phyloP scores from a whole-genome alignment of 2,797 vertebrate species.

The Ctenopoma kingsleyae region DNA sequence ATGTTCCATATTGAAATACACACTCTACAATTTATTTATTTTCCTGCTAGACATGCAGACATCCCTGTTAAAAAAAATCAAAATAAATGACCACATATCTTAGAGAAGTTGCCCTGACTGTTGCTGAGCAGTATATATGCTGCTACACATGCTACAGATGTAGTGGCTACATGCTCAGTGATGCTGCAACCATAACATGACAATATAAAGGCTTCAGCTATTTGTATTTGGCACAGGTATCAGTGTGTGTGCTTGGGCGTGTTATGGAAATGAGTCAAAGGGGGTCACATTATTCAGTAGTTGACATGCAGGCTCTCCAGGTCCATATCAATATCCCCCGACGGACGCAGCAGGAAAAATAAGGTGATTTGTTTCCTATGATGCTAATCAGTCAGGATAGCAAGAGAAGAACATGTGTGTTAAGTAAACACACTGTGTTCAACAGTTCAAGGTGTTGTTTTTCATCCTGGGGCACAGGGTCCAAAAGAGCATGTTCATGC shows the following conservation, averaged over 20 bases:
- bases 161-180: background rate
- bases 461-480: slow-evolving; percentile 24
- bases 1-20: no score
- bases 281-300: slow-evolving; percentile 75
- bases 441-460: slow-evolving; percentile 43
- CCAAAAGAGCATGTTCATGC: slow-evolving; percentile 4
- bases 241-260: slow-evolving; percentile 10
- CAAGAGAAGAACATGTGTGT: slow-evolving; percentile 19
- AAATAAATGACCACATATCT: background rate
- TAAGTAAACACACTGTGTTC: slow-evolving; percentile 40
- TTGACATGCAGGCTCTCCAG: slow-evolving; percentile 69
- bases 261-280: slow-evolving; percentile 65
- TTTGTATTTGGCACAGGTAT: slow-evolving; percentile 48
- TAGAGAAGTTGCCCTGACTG: background rate
- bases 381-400: slow-evolving; percentile 64
- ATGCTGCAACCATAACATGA: slow-evolving; percentile 42
- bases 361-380: slow-evolving; percentile 66
- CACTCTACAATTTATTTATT: no score
- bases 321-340: slow-evolving; percentile 71
- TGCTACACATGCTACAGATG: background rate
- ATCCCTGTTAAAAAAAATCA: no score
- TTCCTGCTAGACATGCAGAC: no score
- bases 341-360: slow-evolving; percentile 53
- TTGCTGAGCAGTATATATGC: background rate
- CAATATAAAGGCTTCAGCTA: slow-evolving; percentile 40